A percentile compares a stretch with the other conserved stretches of the same genome.
These are phyloP conservation scores for Zeuzera pyrina DNA, from an alignment of 2,888 invertebrate species.

Conservation along the genomic window DNA sequence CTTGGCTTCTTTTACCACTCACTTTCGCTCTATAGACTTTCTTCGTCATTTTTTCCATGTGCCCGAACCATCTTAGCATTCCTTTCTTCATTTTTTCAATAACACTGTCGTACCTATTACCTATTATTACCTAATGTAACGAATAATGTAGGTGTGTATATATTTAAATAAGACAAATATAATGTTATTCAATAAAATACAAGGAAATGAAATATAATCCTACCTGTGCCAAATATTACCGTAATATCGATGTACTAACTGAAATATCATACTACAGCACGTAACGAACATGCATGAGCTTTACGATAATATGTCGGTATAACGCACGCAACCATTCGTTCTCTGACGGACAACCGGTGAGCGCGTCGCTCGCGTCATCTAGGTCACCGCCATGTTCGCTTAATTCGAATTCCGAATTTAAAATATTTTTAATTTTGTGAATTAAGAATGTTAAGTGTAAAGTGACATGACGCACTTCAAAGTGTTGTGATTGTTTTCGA, in stretches of 20 bases:
- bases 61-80: no score
- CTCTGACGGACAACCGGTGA: slow-evolving; percentile 37
- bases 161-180: no score
- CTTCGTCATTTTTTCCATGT: no score
- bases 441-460: no score
- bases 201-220: background rate
- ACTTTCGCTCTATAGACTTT: no score
- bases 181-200: no score
- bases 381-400: slow-evolving; percentile 26
- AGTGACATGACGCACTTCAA: background rate
- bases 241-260: slow-evolving; percentile 20
- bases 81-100: no score
- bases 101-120: no score
- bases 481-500: slow-evolving; percentile 1
- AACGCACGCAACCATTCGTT: slow-evolving; percentile 41
- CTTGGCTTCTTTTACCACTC: no score
- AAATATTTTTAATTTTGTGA: no score
- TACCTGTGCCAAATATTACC: slow-evolving; percentile 40
- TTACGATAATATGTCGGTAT: background rate
- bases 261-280: slow-evolving; percentile 3
- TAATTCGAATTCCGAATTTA: slow-evolving; percentile 30
- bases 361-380: slow-evolving; percentile 35
- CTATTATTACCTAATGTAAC: no score
- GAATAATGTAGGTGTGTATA: no score
- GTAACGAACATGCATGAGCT: slow-evolving; percentile 27